Conservation (phyloP, 2,888 invertebrate genomes). For the Agriopis marginaria region DNA sequence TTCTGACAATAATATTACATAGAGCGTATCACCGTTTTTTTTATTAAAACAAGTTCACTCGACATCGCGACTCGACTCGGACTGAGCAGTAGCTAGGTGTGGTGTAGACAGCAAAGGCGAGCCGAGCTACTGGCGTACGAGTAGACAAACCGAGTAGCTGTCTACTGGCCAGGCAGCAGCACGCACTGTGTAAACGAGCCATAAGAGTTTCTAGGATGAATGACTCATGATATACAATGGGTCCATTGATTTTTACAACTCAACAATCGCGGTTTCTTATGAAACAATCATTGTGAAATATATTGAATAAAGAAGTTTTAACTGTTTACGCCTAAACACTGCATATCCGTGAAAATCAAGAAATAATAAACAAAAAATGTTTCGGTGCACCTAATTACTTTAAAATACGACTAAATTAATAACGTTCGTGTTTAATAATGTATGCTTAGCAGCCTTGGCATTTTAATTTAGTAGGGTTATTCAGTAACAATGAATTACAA, state of each 20-base stretch:
- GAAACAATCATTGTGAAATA: background rate
- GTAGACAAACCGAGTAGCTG: too few species aligned
- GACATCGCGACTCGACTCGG: too few species aligned
- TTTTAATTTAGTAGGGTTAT: conserved; percentile 23
- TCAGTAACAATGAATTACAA: conserved; percentile 48
- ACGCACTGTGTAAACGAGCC: too few species aligned
- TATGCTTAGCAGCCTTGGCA: background rate
- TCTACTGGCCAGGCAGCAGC: too few species aligned
- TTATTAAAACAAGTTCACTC: too few species aligned
- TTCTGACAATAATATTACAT: too few species aligned
- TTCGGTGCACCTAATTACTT: conserved; percentile 7
- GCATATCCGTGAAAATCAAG: background rate
- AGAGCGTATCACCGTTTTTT: too few species aligned
- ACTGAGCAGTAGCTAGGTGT: too few species aligned
- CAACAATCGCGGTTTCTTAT: background rate
- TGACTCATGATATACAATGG: conserved; percentile 20
- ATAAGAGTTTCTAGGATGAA: conserved; percentile 21
- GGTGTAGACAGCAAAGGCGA: too few species aligned
- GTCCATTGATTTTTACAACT: conserved; percentile 6
- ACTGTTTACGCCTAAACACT: background rate
- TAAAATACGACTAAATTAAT: conserved; percentile 24
- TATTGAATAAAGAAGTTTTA: background rate
- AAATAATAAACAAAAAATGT: conserved; percentile 26
- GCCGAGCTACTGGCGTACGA: too few species aligned
- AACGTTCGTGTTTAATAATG: background rate